Conservation (phyloP, 2,888 invertebrate genomes). For the Magallana nippona region DNA sequence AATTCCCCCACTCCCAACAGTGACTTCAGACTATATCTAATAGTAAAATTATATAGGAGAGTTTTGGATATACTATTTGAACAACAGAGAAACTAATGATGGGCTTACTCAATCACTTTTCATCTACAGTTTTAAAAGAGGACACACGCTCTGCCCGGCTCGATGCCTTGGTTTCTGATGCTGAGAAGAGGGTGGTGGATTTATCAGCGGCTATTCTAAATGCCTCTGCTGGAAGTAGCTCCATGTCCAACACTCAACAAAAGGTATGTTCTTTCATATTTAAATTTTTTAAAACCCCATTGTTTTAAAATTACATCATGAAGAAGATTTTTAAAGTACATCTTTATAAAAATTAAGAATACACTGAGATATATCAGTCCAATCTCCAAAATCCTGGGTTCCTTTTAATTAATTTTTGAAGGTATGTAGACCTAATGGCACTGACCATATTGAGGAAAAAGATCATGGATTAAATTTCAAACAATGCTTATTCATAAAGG, state of each 20-base stretch:
- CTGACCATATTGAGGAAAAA: not conserved
- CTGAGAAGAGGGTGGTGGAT: conserved; percentile 91
- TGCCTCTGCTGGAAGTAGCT: conserved; percentile 67
- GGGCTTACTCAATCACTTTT: conserved; percentile 25
- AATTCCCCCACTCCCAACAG: conserved; percentile 13
- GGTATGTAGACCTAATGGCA: not conserved
- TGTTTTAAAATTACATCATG: too few species aligned
- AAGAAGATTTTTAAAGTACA: too few species aligned
- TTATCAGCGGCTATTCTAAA: conserved; percentile 82
- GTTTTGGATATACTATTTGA: not conserved
- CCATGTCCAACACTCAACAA: conserved; percentile 70
- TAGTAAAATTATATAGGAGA: not conserved
- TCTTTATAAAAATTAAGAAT: too few species aligned
- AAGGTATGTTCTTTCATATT: conserved; percentile 59
- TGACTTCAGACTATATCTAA: not conserved
- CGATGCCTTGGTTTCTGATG: conserved; percentile 83
- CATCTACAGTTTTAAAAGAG: conserved; percentile 66
- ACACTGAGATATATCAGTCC: too few species aligned
- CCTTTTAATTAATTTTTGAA: too few species aligned
- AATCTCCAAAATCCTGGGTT: too few species aligned
- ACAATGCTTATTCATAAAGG: not conserved
- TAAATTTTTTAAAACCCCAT: too few species aligned
- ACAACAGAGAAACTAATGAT: not conserved
- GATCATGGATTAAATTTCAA: not conserved
- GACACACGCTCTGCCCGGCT: conserved; percentile 74